Evolutionary conservation across 2,113 vertebrate genomes (phyloP), one percentile per base, ranked within the genome.

Genomic region (Sciurus niger): DNA sequence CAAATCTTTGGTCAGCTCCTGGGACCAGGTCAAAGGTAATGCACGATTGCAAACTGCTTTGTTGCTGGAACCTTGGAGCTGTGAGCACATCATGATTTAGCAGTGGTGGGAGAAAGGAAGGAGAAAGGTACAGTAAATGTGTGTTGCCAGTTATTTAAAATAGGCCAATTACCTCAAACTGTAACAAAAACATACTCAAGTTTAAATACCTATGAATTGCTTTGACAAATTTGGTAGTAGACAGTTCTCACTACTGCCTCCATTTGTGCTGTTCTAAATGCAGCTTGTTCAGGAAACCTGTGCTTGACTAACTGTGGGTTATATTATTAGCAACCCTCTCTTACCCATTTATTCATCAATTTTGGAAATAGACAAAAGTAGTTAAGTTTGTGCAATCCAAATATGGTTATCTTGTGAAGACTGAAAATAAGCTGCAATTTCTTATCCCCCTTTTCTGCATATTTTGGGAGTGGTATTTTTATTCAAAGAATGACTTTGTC

Each of bases 81-180:
- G 55, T 70, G 67, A 76, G 48, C 58, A 51, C 30, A 53, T 90
- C 93, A 70, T 78, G 77, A 93, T 18, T 96, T 87, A 93, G 60
- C 63, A 78, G 43, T 60, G 43, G 9, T 3, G 8, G 84, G 40
- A 58, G 13, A 74, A 77, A 72, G 70, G 72, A 51, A 68, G 16
- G 34, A 65, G 28, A 25, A 96, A 97, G 96, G 90, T 89, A 72
- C 70, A 97, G 95, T 77, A 82, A 40, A 6, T 97, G 93, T 88
- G 63, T 96, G 93, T 97, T 98, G 95, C 95, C 95, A 97, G 96
- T 95, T 98, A 93, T 97, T 98, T 97, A 98, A 58, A 98, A 97
- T 68, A 98, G 95, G 96, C 89, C 97, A 96, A 93, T 98, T 98
- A 97, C 95, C 72, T 96, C 97, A 97, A 98, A 96, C 97, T 97